phyloP scores from a whole-genome alignment of 2,113 vertebrate species.

The Lutjanus erythropterus region DNA sequence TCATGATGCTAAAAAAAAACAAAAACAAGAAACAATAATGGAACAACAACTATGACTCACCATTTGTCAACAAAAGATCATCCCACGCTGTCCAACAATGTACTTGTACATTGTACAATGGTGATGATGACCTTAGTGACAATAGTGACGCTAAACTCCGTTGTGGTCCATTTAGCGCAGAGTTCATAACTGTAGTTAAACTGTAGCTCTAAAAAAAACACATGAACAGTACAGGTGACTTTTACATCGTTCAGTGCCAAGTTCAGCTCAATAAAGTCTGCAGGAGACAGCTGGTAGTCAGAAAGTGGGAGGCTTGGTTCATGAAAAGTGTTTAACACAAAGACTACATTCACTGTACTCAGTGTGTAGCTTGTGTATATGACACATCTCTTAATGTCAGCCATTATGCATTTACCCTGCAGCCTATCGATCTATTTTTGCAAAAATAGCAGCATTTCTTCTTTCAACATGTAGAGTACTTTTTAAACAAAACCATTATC shows the following conservation, averaged over 20 bases:
- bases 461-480: neutral
- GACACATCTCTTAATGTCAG: slow-evolving; percentile 1
- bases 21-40: slow-evolving; percentile 7
- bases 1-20: neutral
- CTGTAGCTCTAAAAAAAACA: neutral
- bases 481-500: neutral
- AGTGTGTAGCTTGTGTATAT: neutral
- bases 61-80: slow-evolving; percentile 12
- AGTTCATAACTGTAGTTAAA: neutral
- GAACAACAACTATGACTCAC: slow-evolving; percentile 15
- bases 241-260: neutral
- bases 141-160: neutral
- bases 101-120: too few relatives aligned
- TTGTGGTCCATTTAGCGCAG: slow-evolving; percentile 6
- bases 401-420: neutral
- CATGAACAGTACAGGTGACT: neutral
- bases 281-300: neutral
- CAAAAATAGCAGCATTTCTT: neutral
- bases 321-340: neutral
- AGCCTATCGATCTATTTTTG: neutral
- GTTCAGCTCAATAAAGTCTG: slow-evolving; percentile 2
- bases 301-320: slow-evolving; percentile 45
- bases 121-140: neutral
- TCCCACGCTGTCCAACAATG: slow-evolving; percentile 34
- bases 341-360: neutral